These are phyloP conservation scores for Drosophila histrio DNA, from an alignment of 2,888 invertebrate genomes.

Conservation along the genomic window DNA sequence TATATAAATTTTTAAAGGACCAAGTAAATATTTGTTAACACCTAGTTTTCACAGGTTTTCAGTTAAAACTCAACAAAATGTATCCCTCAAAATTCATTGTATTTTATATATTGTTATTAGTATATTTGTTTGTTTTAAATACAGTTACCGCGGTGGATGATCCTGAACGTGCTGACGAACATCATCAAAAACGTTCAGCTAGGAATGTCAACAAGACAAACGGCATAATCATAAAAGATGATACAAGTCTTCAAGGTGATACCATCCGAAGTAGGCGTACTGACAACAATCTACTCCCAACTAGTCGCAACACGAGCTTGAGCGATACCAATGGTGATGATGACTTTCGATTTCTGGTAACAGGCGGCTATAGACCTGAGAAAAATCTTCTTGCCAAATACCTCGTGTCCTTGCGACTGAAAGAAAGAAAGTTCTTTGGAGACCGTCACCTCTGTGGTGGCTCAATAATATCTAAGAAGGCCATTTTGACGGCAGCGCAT, in stretches of 20 bases:
- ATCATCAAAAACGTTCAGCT: too few relatives aligned
- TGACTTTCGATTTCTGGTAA: constrained; percentile 51
- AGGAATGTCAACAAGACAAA: too few relatives aligned
- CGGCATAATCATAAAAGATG: neutral
- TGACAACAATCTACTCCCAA: neutral
- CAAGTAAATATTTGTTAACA: neutral
- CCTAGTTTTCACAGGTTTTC: neutral
- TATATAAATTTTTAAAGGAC: too few relatives aligned
- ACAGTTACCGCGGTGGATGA: neutral
- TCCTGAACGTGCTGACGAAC: neutral
- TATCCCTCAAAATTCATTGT: neutral
- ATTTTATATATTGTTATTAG: neutral
- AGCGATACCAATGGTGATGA: neutral
- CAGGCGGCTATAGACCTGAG: constrained; percentile 59
- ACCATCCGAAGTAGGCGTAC: neutral
- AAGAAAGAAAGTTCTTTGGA: constrained; percentile 43
- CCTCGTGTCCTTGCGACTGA: constrained; percentile 45
- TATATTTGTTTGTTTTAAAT: neutral
- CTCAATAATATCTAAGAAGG: constrained; percentile 36
- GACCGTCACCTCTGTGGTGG: constrained; percentile 62
- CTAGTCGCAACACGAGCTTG: neutral
- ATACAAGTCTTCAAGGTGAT: neutral
- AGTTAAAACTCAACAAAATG: neutral
- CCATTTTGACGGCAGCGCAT: constrained; percentile 68
- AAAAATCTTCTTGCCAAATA: constrained; percentile 39